Conservation (phyloP, 2,113 vertebrate species). For the Odocoileus virginianus region DNA sequence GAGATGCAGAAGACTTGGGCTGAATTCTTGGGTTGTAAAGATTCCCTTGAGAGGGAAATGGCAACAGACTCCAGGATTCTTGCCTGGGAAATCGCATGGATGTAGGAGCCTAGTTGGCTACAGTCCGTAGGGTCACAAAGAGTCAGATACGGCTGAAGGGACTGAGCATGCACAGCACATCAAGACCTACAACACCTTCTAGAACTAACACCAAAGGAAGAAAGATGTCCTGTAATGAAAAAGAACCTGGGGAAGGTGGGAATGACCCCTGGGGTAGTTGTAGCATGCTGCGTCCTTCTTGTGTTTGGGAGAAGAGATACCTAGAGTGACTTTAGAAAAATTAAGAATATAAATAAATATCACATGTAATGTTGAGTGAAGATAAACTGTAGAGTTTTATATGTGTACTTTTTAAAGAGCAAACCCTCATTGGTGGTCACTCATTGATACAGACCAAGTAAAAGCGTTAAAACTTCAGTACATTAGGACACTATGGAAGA, state of each 20-base stretch:
- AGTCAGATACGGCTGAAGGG: neutral
- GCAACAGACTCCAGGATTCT: neutral
- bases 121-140: neutral
- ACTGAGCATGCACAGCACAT: neutral
- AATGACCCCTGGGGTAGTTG: neutral
- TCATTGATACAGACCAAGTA: neutral
- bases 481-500: neutral
- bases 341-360: neutral
- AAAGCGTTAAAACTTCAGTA: neutral
- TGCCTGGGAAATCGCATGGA: neutral
- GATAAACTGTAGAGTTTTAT: neutral
- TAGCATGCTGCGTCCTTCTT: neutral
- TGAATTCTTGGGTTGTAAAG: neutral
- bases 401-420: neutral
- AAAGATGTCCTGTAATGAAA: neutral
- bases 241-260: neutral
- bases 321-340: neutral
- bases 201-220: neutral
- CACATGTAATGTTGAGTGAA: neutral
- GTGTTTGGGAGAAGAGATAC: neutral
- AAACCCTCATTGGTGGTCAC: neutral
- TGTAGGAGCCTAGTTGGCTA: neutral
- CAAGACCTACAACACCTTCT: neutral
- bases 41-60: neutral
- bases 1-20: neutral